phyloP scores from a whole-genome alignment of 2,797 vertebrate species.

The Ataeniobius toweri region DNA sequence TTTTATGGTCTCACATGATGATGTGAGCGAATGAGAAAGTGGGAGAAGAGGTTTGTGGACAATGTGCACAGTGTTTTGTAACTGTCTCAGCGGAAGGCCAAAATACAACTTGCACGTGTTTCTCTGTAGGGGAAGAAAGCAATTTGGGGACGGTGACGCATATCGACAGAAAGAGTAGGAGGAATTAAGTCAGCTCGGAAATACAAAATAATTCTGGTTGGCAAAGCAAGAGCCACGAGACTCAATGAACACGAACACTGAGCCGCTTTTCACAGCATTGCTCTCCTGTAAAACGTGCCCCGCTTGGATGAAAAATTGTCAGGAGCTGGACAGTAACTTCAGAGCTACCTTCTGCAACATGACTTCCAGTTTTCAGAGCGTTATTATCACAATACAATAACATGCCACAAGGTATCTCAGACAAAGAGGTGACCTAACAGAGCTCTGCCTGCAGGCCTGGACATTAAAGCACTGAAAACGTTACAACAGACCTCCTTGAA shows the following conservation, averaged over 20 bases:
- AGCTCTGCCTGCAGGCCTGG: constrained; percentile 36
- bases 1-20: constrained; percentile 57
- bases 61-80: constrained; percentile 40
- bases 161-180: constrained; percentile 34
- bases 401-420: constrained; percentile 11
- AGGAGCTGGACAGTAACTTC: neutral
- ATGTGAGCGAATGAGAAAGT: constrained; percentile 9
- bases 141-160: constrained; percentile 55
- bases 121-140: constrained; percentile 38
- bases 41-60: constrained; percentile 14
- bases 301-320: constrained; percentile 11
- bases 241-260: constrained; percentile 18
- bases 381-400: constrained; percentile 28
- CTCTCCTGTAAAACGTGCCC: constrained; percentile 1
- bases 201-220: constrained; percentile 48
- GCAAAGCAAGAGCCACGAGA: constrained; percentile 53
- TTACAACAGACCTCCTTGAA: constrained; percentile 43
- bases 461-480: constrained; percentile 38
- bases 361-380: neutral
- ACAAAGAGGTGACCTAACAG: constrained; percentile 4
- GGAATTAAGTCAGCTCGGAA: constrained; percentile 52
- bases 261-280: neutral
- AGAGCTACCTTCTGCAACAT: constrained; percentile 11
- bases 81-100: constrained; percentile 41
- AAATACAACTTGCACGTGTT: constrained; percentile 38